phyloP scores from a whole-genome alignment of 2,113 vertebrate genomes.

The Gnathonemus longibarbis region DNA sequence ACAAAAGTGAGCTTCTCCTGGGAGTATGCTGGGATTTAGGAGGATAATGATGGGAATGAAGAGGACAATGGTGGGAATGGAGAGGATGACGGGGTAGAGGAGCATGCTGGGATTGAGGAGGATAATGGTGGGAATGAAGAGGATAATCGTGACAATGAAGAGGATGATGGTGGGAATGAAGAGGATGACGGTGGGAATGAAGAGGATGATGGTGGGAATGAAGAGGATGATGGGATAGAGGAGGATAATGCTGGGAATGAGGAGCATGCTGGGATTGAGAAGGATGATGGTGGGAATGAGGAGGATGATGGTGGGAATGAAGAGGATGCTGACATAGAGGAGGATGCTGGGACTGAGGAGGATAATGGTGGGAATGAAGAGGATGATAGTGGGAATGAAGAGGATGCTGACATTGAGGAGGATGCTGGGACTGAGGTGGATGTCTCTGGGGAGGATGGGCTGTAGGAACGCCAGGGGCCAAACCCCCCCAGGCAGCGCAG shows the following conservation, averaged over 20 bases:
- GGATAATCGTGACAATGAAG: no score
- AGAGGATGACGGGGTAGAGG: background rate
- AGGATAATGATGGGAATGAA: background rate
- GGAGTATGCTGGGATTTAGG: background rate
- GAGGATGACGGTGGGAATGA: background rate
- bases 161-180: background rate
- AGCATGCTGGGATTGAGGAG: background rate
- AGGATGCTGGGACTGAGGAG: background rate
- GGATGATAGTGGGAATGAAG: background rate
- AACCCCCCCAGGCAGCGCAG: background rate
- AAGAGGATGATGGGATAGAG: background rate
- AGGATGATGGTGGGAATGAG: background rate
- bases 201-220: no score
- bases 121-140: background rate
- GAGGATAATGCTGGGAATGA: no score
- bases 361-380: background rate
- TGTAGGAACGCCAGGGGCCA: background rate
- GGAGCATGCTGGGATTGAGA: background rate
- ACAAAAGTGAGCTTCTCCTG: background rate
- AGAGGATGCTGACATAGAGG: no score
- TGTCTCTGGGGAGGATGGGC: background rate
- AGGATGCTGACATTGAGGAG: no score
- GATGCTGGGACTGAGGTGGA: background rate
- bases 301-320: background rate
- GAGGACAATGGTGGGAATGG: background rate